A percentile compares a stretch with the other conserved stretches of the same genome.
phyloP scores from a whole-genome alignment of 2,888 invertebrate species.

The Auanema freiburgensis region DNA sequence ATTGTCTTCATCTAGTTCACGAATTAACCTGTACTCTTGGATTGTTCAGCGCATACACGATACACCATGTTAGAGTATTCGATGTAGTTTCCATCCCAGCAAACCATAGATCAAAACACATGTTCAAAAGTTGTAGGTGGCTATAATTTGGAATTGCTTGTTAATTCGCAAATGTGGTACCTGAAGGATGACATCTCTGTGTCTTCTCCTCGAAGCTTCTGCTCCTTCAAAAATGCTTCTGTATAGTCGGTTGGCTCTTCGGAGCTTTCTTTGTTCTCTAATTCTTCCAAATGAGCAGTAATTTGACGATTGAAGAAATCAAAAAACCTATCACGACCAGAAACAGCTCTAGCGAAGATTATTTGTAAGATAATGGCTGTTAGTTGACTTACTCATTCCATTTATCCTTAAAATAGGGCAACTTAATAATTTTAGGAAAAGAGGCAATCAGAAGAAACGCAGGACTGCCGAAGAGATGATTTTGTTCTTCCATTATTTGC shows the following conservation, averaged over 20 bases:
- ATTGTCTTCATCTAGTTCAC: neutral
- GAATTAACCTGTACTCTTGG: slow-evolving; percentile 21
- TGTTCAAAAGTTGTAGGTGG: slow-evolving; percentile 25
- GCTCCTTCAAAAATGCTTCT: slow-evolving; percentile 32
- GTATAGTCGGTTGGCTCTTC: slow-evolving; percentile 27
- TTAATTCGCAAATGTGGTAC: too few species aligned
- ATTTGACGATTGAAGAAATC: neutral
- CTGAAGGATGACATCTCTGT: slow-evolving; percentile 28
- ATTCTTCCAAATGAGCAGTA: neutral
- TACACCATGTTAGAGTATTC: slow-evolving; percentile 34
- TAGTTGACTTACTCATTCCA: too few species aligned
- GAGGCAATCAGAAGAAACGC: too few species aligned
- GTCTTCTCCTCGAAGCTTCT: slow-evolving; percentile 22
- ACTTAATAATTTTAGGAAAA: too few species aligned
- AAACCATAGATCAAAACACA: slow-evolving; percentile 45
- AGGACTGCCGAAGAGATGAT: too few species aligned
- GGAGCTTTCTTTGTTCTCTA: neutral
- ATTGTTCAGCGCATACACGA: slow-evolving; percentile 29
- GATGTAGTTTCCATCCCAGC: slow-evolving; percentile 50
- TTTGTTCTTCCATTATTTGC: too few species aligned
- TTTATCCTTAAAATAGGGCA: too few species aligned
- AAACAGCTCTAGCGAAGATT: too few species aligned
- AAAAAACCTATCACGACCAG: neutral
- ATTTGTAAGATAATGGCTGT: too few species aligned
- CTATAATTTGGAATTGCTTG: slow-evolving; percentile 11